phyloP scores from a whole-genome alignment of 2,888 invertebrate genomes.

The Gastrophysa polygoni region DNA sequence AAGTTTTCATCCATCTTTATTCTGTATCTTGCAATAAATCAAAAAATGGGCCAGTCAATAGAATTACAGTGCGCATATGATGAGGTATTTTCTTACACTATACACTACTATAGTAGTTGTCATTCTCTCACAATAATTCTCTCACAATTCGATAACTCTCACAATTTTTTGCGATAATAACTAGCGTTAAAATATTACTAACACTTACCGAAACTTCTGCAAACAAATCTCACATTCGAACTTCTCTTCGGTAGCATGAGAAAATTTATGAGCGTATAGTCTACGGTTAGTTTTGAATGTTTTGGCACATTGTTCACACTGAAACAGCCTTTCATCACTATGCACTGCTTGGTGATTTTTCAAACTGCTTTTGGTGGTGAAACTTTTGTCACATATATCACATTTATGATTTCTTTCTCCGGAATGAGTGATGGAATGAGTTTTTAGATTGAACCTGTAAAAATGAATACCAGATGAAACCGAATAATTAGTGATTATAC shows the following conservation, averaged over 20 bases:
- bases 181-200: not conserved
- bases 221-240: slow-evolving; percentile 61
- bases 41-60: no score
- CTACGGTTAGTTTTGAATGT: slow-evolving; percentile 47
- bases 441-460: slow-evolving; percentile 45
- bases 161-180: not conserved
- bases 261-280: slow-evolving; percentile 47
- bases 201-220: slow-evolving; percentile 56
- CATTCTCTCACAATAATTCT: not conserved
- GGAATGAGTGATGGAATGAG: slow-evolving; percentile 47
- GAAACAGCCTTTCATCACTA: slow-evolving; percentile 42
- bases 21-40: no score
- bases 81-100: no score
- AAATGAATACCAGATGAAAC: not conserved
- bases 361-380: slow-evolving; percentile 44
- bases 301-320: slow-evolving; percentile 46
- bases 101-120: no score
- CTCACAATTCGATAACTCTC: not conserved
- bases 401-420: slow-evolving; percentile 47
- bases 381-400: slow-evolving; percentile 43
- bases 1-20: no score
- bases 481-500: no score
- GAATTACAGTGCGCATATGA: no score
- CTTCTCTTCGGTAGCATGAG: slow-evolving; percentile 61
- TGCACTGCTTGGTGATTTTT: slow-evolving; percentile 46